These are phyloP conservation scores for Rhynchonycteris naso DNA, from an alignment of 2,797 vertebrate genomes.

Conservation along the genomic window DNA sequence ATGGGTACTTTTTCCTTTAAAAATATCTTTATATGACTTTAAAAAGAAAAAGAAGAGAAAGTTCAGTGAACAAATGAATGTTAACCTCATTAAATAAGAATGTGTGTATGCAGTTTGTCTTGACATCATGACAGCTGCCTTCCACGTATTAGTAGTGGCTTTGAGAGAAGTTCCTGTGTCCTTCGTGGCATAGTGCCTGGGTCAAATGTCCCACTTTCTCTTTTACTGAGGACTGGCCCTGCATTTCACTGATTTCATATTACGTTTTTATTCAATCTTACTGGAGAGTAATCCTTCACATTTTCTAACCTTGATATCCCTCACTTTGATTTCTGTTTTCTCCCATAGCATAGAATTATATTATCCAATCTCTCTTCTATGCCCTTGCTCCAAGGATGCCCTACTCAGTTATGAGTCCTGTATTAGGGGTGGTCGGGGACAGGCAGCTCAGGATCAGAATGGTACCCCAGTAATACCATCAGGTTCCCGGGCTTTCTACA, in stretches of 20 bases:
- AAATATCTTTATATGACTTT: not conserved
- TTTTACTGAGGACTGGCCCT: not conserved
- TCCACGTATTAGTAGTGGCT: not conserved
- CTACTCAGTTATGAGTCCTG: not conserved
- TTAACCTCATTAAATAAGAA: slow-evolving; percentile 17
- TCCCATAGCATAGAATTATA: not conserved
- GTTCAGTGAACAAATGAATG: not conserved
- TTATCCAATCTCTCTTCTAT: not conserved
- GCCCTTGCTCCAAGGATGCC: not conserved
- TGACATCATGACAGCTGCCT: not conserved
- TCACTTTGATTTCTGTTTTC: slow-evolving; percentile 57
- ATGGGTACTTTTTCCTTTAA: not conserved
- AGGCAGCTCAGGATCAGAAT: not conserved
- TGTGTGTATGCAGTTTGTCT: not conserved
- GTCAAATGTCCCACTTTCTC: not conserved
- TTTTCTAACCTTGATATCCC: not conserved
- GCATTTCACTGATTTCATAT: slow-evolving; percentile 45
- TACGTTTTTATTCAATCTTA: slow-evolving; percentile 37
- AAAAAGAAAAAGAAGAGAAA: not conserved
- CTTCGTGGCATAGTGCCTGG: not conserved
- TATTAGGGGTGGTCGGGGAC: not conserved
- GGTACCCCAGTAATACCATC: not conserved
- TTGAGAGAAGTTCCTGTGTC: not conserved
- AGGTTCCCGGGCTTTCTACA: not conserved
- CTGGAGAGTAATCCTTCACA: not conserved